Base-by-base conservation (phyloP, 2,797 vertebrate species). In the Pristis pectinata region DNA sequence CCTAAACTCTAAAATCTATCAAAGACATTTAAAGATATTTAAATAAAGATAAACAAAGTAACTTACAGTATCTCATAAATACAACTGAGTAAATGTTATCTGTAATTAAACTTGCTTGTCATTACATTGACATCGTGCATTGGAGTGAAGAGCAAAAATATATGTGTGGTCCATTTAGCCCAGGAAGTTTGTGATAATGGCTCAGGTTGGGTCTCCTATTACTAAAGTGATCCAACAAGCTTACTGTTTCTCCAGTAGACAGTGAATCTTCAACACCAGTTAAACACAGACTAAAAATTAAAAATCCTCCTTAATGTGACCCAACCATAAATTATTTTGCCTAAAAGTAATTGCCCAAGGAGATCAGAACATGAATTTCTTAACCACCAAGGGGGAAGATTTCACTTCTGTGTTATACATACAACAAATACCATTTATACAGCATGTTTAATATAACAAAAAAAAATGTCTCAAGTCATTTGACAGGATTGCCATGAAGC, bases 21-120 rank as follows among this genome's bases (percentile, higher is more conserved):
- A 41, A 92, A 92, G 19, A n/a, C 24, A n/a, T 17, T 37, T 61
- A 61, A 37, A 22, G n/a, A 59, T 85, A 30, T 3, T 89, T n/a
- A n/a, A n/a, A n/a, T n/a, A n/a, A n/a, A n/a, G n/a, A 8, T 61
- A 89, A 89, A 92, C 87, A 92, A 85, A 56, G 13, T 41, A 92
- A 41, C 61, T 37, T 41, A 67, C 9, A 10, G 87, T 59, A 64
- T 37, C 56, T 92, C 30, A 11, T 85, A 30, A 85, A 27, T 27
- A 83, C 37, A 82, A 49, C 19, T 49, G 82, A 24, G 24, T 53
- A 56, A 56, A 11, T 70, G 70, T 85, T 56, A 30, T 85, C 56
- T 30, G 24, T 30, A 53, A 56, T 85, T 53, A 85, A 53, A 53
- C 24, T 56, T 56, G 49, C 24, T 49, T 49, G 44, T 27, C 80